Evolutionary conservation across 2,797 vertebrate genomes (phyloP).

Genomic region (Galaxias olidus): DNA sequence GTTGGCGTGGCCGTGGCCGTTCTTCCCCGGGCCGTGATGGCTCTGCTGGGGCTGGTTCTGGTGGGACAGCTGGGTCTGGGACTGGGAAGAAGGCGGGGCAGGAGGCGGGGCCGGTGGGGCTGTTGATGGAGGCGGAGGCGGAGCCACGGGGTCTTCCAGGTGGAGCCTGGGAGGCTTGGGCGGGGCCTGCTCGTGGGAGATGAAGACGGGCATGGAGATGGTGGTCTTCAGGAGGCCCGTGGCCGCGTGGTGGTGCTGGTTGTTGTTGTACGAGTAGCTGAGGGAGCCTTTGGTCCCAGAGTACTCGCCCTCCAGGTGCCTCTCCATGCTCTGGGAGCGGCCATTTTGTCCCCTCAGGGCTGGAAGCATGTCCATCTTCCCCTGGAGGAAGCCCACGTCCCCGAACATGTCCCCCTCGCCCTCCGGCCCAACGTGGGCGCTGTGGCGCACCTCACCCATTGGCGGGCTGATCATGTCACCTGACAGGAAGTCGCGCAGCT

Average conservation of each 20-base stretch:
- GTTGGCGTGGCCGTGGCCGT: slow-evolving; percentile 10
- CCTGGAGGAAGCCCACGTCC: slow-evolving; percentile 82
- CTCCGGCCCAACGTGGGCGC: slow-evolving; percentile 79
- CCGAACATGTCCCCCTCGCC: slow-evolving; percentile 83
- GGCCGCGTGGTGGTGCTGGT: slow-evolving; percentile 59
- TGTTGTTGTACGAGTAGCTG: slow-evolving; percentile 64
- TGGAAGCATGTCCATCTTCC: slow-evolving; percentile 79
- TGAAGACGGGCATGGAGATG: slow-evolving; percentile 78
- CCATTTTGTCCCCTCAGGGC: slow-evolving; percentile 33
- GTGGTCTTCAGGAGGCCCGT: slow-evolving; percentile 73
- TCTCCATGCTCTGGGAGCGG: slow-evolving; percentile 65
- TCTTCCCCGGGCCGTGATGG: slow-evolving; percentile 1
- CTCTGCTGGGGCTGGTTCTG: slow-evolving; percentile 1
- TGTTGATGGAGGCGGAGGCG: too few species aligned
- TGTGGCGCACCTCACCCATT: slow-evolving; percentile 82
- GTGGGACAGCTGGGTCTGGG: slow-evolving; percentile 13
- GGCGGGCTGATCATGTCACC: slow-evolving; percentile 86
- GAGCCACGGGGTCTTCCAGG: slow-evolving; percentile 67
- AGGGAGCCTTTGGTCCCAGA: slow-evolving; percentile 14
- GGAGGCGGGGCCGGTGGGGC: slow-evolving; percentile 33
- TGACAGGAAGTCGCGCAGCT: slow-evolving; percentile 79
- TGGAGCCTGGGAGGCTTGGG: slow-evolving; percentile 82
- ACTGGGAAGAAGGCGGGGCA: slow-evolving; percentile 16
- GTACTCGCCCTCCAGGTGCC: slow-evolving; percentile 43
- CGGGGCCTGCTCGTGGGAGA: slow-evolving; percentile 77